These are phyloP conservation scores for Akabosia matsudoensis DNA, from an alignment of 1,140 invertebrate genomes.

Conservation along the genomic window DNA sequence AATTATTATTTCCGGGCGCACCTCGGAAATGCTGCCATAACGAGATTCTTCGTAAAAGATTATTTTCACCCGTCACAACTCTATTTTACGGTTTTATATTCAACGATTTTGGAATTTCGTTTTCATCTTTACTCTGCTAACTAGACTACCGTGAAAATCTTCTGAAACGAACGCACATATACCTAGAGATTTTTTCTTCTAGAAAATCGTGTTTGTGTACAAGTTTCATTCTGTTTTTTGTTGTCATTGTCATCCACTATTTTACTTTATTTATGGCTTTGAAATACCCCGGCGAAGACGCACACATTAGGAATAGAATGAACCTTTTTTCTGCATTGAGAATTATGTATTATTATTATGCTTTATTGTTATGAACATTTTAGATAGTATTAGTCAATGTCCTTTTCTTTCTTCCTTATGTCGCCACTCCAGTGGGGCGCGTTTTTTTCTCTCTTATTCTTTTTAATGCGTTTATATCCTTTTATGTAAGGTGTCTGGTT, in stretches of 20 bases:
- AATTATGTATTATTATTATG: too few relatives aligned
- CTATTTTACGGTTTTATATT: too few relatives aligned
- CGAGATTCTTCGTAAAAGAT: too few relatives aligned
- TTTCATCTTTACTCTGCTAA: too few relatives aligned
- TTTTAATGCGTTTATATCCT: neutral
- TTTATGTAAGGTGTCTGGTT: neutral
- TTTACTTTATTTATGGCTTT: neutral
- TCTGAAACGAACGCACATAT: neutral
- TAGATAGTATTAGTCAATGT: constrained; percentile 7
- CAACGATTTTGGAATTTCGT: too few relatives aligned
- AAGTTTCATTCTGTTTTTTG: neutral
- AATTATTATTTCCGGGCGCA: too few relatives aligned
- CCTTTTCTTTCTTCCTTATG: neutral
- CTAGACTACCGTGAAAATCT: too few relatives aligned
- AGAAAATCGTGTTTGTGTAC: neutral
- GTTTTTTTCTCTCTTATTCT: neutral
- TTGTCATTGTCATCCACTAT: neutral
- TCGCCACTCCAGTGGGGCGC: neutral
- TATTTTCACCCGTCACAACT: too few relatives aligned
- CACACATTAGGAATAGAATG: neutral
- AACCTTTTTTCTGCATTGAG: neutral
- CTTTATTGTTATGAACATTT: neutral
- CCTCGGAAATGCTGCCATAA: too few relatives aligned
- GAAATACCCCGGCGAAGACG: neutral
- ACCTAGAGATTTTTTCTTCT: neutral